phyloP scores from a whole-genome alignment of 2,113 vertebrate genomes.

The Oriolus oriolus region DNA sequence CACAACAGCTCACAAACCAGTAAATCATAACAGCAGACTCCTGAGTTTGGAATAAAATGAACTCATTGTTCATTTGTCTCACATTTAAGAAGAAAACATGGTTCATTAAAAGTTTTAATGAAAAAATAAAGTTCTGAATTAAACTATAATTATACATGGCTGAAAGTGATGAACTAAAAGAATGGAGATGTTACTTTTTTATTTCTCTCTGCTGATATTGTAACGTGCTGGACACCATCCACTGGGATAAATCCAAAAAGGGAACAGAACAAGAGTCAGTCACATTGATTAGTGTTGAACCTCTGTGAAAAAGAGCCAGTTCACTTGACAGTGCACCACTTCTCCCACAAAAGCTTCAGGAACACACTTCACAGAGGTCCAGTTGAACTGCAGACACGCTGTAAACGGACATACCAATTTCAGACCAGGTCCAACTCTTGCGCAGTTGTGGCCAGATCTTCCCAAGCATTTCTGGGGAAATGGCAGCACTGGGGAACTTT shows the following conservation, averaged over 20 bases:
- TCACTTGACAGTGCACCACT: not conserved
- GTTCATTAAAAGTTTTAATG: slow-evolving; percentile 65
- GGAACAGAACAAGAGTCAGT: slow-evolving; percentile 35
- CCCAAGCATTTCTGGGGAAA: not conserved
- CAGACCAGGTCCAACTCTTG: not conserved
- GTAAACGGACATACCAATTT: not conserved
- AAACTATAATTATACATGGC: slow-evolving; percentile 58
- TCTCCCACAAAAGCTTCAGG: not conserved
- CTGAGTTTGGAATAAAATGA: not conserved
- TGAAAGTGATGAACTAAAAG: slow-evolving; percentile 46
- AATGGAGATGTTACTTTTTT: slow-evolving; percentile 22
- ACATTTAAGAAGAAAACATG: slow-evolving; percentile 32
- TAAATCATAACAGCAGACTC: slow-evolving; percentile 26
- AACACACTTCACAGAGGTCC: not conserved
- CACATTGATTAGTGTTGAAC: not conserved
- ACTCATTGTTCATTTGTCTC: slow-evolving; percentile 23
- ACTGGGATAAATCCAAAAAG: not conserved
- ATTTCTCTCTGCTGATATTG: slow-evolving; percentile 1
- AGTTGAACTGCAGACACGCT: not conserved
- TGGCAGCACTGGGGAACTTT: slow-evolving; percentile 46
- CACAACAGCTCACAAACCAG: not conserved
- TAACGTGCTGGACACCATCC: slow-evolving; percentile 29
- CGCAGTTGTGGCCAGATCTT: rapidly evolving
- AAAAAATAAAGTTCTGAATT: slow-evolving; percentile 69
- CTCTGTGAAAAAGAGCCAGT: not conserved